Conservation (phyloP, 2,797 vertebrate genomes). For the Sebastolobus altivelis region DNA sequence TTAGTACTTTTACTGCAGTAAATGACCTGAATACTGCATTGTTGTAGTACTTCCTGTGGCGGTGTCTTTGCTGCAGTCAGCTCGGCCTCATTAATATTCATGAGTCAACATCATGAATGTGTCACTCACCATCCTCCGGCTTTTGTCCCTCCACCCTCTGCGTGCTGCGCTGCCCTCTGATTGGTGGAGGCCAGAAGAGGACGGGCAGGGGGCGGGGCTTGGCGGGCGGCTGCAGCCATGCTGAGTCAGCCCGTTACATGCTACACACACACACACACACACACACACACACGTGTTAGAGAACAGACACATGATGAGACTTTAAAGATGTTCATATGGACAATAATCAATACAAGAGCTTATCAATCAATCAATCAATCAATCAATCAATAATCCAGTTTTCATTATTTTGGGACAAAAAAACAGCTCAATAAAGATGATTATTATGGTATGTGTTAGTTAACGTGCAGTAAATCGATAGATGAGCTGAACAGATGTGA, state of each 20-base stretch:
- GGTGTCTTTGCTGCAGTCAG: neutral
- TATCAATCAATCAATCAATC: neutral
- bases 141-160: constrained; percentile 80
- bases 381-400: neutral
- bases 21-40: neutral
- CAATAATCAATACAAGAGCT: neutral
- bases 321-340: neutral
- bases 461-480: neutral
- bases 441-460: neutral
- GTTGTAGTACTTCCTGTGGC: neutral
- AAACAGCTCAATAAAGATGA: neutral
- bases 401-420: neutral
- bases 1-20: neutral
- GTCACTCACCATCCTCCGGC: constrained; percentile 87
- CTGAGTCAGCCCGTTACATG: constrained; percentile 80
- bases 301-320: neutral
- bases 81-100: constrained; percentile 52
- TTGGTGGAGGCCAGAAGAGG: constrained; percentile 73
- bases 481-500: neutral
- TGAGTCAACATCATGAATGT: neutral
- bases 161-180: constrained; percentile 80
- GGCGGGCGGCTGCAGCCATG: constrained; percentile 88
- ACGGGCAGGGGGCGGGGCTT: constrained; percentile 80
- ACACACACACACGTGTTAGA: constrained; percentile 5
- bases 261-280: constrained; percentile 51